Base-by-base conservation (phyloP, 2,797 vertebrate genomes). In the Falco novaeseelandiae region DNA sequence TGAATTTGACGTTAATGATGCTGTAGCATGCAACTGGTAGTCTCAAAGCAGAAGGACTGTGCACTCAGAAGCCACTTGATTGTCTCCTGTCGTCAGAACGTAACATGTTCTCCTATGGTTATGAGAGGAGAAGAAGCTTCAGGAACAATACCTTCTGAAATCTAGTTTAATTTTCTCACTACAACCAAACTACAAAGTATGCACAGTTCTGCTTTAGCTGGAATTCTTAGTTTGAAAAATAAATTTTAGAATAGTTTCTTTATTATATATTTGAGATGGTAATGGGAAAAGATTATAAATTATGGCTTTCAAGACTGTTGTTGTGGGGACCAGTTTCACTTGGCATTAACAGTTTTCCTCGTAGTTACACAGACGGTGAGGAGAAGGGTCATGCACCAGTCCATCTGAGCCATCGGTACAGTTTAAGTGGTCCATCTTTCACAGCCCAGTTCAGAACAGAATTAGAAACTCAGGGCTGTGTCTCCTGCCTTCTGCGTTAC, bases 151-250 rank as follows among this genome's bases (percentile, higher is more conserved):
- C 19, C 71, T 93, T 27, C 12, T 93, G 86, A 90, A 92, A 83
- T 84, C 32, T 38, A 55, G 48, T 79, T 76, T 83, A 26, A 25
- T 84, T 94, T 90, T 86, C 58, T 90, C 42, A 80, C 23, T 83
- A 40, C 23, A 81, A 27, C 29, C 44, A 87, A 93, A 87, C 65
- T 93, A 67, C 80, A 74, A 78, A 91, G 32, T 66, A 17, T 74
- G 44, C 88, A 92, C 48, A 81, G 73, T 74, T 74, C 29, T 93
- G 34, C 87, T 95, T 89, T 77, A 89, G 63, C 58, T 84, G 48
- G 61, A 87, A 62, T 61, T 83, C 86, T 71, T 92, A 86, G 36
- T 71, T 67, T 74, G 69, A 62, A 88, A 86, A 83, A 49, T 32
- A 57, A 55, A 79, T 86, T 93, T 32, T 90, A 86, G 89, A 83